Evolutionary conservation across 2,888 invertebrate species (phyloP).

Genomic region (Aradus depressus): DNA sequence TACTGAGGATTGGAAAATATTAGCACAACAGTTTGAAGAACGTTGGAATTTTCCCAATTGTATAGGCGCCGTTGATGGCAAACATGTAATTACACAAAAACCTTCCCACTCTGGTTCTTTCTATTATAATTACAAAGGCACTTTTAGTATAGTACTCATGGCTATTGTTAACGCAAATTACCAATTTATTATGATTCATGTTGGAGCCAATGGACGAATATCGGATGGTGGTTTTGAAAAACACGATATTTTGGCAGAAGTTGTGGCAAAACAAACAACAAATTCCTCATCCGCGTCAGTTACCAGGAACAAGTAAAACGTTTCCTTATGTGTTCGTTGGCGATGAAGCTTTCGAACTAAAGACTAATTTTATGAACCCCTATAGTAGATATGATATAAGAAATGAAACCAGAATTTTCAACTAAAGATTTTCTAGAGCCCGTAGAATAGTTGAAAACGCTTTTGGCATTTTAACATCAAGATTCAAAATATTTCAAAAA

Average conservation of each 20-base stretch:
- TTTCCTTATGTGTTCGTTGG: conserved; percentile 11
- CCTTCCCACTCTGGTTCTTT: conserved; percentile 30
- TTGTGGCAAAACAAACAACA: neutral
- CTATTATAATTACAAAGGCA: conserved; percentile 34
- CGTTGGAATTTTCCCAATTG: conserved; percentile 33
- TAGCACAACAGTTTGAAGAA: conserved; percentile 17
- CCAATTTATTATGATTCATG: conserved; percentile 21
- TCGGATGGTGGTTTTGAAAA: too few relatives aligned
- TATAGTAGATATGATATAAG: neutral
- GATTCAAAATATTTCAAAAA: neutral
- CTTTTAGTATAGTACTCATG: conserved; percentile 32
- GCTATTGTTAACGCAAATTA: conserved; percentile 33
- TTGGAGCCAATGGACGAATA: conserved; percentile 10
- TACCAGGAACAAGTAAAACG: conserved; percentile 8
- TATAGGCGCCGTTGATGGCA: conserved; percentile 33
- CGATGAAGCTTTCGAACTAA: conserved; percentile 7
- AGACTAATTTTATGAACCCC: conserved; percentile 6
- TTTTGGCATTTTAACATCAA: conserved; percentile 5
- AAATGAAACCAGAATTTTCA: conserved; percentile 1
- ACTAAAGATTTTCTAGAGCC: conserved; percentile 9
- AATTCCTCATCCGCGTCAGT: neutral
- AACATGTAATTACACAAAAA: conserved; percentile 32
- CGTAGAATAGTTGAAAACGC: conserved; percentile 13
- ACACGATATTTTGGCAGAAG: too few relatives aligned
- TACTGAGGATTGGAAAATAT: too few relatives aligned